Percentiles rank a stretch among this genome's conserved stretches.
These are phyloP conservation scores for Felis chaus DNA, from an alignment of 2,113 vertebrate species.

Conservation along the genomic window DNA sequence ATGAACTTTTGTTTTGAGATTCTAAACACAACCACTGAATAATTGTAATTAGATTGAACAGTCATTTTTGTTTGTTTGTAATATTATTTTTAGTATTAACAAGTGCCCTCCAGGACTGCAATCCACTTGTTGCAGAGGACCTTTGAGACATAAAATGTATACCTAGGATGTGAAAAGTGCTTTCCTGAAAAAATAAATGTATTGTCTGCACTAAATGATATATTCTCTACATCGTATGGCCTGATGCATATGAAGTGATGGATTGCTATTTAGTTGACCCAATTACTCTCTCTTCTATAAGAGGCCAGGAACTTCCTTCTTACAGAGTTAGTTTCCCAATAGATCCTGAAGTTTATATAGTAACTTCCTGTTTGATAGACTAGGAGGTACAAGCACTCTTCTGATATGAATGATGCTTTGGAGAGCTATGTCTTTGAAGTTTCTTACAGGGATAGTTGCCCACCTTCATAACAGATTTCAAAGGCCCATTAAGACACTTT, in stretches of 20 bases:
- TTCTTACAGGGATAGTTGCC: not conserved
- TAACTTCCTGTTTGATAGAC: slow-evolving; percentile 39
- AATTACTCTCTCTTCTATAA: slow-evolving; percentile 22
- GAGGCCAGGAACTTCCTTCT: not conserved
- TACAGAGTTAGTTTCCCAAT: slow-evolving; percentile 2
- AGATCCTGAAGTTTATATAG: not conserved
- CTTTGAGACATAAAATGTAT: not conserved
- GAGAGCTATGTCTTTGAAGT: not conserved
- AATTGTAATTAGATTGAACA: not conserved
- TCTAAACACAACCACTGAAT: not conserved
- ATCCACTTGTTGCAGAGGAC: not conserved
- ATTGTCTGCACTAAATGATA: not conserved
- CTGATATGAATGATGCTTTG: not conserved
- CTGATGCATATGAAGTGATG: not conserved
- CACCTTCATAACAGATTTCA: slow-evolving; percentile 24
- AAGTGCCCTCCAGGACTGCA: not conserved
- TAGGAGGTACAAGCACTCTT: not conserved
- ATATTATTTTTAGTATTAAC: not conserved
- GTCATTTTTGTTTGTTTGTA: not conserved
- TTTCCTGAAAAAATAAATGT: not conserved
- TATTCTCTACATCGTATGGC: not conserved
- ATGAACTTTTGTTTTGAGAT: not conserved
- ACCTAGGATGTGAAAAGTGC: not conserved
- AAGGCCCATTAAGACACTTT: not conserved
- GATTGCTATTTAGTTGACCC: not conserved